These are phyloP conservation scores for Caenorhabditis macrosperma DNA, from an alignment of 2,888 invertebrate species.

Conservation along the genomic window DNA sequence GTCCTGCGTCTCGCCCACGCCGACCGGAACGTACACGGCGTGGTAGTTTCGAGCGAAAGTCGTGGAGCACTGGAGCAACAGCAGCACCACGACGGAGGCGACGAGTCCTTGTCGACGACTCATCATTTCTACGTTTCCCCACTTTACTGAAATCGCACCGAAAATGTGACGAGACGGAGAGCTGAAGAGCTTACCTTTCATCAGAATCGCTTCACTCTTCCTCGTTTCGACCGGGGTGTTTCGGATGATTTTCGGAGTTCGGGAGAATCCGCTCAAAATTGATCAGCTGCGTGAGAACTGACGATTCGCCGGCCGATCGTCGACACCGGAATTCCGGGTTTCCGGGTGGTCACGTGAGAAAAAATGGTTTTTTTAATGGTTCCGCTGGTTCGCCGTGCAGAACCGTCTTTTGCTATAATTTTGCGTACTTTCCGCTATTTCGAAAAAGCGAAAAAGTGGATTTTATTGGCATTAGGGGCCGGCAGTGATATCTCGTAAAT, in stretches of 20 bases:
- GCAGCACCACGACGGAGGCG: background rate
- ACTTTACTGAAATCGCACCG: background rate
- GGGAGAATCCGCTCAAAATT: background rate
- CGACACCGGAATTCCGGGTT: too few species aligned
- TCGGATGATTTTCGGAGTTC: background rate
- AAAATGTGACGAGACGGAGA: too few species aligned
- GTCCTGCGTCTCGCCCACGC: slow-evolving; percentile 4
- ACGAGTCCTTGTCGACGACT: background rate
- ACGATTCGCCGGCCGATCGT: too few species aligned
- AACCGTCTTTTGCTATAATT: too few species aligned
- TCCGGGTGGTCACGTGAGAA: too few species aligned
- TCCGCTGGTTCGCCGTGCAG: too few species aligned
- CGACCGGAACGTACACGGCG: slow-evolving; percentile 16
- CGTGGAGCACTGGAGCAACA: background rate
- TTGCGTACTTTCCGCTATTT: too few species aligned
- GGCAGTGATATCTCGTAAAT: too few species aligned
- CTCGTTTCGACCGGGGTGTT: background rate
- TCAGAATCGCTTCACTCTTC: background rate
- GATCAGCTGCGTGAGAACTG: too few species aligned
- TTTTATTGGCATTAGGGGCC: too few species aligned
- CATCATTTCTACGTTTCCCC: background rate
- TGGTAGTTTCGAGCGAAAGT: background rate
- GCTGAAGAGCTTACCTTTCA: background rate
- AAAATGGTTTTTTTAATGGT: too few species aligned
- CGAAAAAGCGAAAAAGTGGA: too few species aligned